Percentiles rank a stretch among this genome's conserved stretches.
Evolutionary conservation across 2,888 invertebrate genomes (phyloP).

Genomic region (Lottia gigantea): DNA sequence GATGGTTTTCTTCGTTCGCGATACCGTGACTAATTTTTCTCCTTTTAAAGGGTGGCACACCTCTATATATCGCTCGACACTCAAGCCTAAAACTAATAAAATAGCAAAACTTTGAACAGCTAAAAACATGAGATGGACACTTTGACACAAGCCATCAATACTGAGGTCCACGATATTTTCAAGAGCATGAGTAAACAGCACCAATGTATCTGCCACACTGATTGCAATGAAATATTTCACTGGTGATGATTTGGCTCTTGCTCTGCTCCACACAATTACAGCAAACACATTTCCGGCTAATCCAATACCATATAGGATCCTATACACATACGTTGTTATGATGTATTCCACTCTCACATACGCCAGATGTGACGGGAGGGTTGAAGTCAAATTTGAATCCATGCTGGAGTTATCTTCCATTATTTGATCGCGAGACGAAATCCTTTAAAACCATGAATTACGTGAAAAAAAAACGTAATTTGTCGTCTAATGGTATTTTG

Average conservation of each 20-base stretch:
- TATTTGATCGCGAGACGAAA: too few species aligned
- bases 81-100: constrained; percentile 28
- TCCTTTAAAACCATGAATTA: too few species aligned
- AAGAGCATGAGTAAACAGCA: constrained; percentile 26
- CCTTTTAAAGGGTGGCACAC: constrained; percentile 26
- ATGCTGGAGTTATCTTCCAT: neutral
- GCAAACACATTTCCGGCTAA: constrained; percentile 27
- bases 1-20: constrained; percentile 22
- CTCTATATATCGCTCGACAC: constrained; percentile 28
- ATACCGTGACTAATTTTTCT: constrained; percentile 11
- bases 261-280: constrained; percentile 25
- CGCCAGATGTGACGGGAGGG: neutral
- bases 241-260: constrained; percentile 18
- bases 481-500: too few species aligned
- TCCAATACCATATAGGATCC: constrained; percentile 27
- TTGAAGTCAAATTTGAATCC: neutral
- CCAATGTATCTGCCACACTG: constrained; percentile 30
- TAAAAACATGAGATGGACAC: constrained; percentile 28
- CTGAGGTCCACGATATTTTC: constrained; percentile 20
- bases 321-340: constrained; percentile 19
- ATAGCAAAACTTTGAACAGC: constrained; percentile 32
- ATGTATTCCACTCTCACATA: constrained; percentile 11
- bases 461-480: too few species aligned
- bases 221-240: constrained; percentile 32
- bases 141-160: constrained; percentile 25